Base-by-base conservation (phyloP, 2,888 invertebrate species). In the Caenorhabditis sp. region DNA sequence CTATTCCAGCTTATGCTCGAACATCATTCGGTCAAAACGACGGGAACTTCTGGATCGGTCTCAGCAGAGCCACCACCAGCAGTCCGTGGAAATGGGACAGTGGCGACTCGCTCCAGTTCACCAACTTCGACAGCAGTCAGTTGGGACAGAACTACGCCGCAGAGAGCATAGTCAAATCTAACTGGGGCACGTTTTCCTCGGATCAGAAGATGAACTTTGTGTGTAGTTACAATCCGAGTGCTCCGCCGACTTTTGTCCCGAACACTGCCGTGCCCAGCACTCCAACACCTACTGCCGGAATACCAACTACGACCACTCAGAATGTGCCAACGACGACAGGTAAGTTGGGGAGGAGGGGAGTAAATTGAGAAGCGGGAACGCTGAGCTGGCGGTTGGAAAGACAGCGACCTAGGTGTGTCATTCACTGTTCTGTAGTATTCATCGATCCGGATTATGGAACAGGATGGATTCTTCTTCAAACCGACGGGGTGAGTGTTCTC, bases 1-100 rank as follows among this genome's bases (percentile, higher is more conserved):
- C n/a, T n/a, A n/a, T 71, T 71, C 18, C 72, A 72, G 72, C 72
- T 2, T 72, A 72, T n/a, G 72, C 72, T 18, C 64, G 64, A 9
- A 50, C 64, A 3, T 64, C 55, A 0, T 72, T 72, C 32, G 72
- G 37, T 2, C 32, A 55, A 8, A 40, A 64, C 13, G 72, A 72
- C 24, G 64, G 56, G 20, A 55, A 35, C 47, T 72, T 72, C 55
- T 72, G 72, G 72, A 64, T 72, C 18, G 72, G 72, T 26, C 56
- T 72, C 32, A 72, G 64, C 58, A 44, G 72, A 35, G 20, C 26
- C 20, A 50, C n/a, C 13, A 32, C 22, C n/a, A 28, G 15, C 28
- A 47, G 40, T 8, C n/a, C 72, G 18, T 72, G 56, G 56, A 64
- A n/a, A 3, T 72, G 64, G 64, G 72, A 72, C 47, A 58, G 32